Evolutionary conservation across 30 jellyfish, hydroid and myxozoan species (phyloP), one percentile per base, ranked within the genome.

Genomic region (Turritopsis rubra): DNA sequence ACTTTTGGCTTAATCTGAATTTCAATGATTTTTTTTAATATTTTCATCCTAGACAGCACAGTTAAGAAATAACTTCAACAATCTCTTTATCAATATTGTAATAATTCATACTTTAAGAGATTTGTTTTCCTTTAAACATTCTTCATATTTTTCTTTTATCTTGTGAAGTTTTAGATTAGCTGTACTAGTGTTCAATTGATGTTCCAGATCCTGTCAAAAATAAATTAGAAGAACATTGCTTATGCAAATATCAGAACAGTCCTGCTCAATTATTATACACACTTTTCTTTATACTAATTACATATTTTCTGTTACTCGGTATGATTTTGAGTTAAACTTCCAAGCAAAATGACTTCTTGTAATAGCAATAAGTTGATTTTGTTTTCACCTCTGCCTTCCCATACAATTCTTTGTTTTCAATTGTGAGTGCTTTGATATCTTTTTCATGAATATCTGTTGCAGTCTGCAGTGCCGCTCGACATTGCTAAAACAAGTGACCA

Each of bases 371-470:
- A 41, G 60, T 41, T 41, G 9, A 41, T 41, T 16, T 75, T 20
- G 17, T 79, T 8, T 41, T 23, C 18, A 54, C 78, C 71, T 79
- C 52, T 16, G 83, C 31, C 16, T 75, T 73, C 52, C 77, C 79
- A 19, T 80, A 75, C 75, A 88, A 70, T 19, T 53, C 85, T 7
- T 79, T 79, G 17, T 80, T 53, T 31, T 88, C 89, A n/a, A 26
- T 25, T 54, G 54, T 91, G 83, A 88, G 66, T 31, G 89, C 87
- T 86, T 81, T 19, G 1, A 29, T 66, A 79, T 85, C 95, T 81
- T 85, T 85, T 74, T 90, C 95, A 21, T 90, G 95, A 1, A 83
- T 92, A 73, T 82, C 95, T 7, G 90, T 84, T 21, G 91, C 87
- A 16, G 72, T 54, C 79, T 90, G 89, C 54, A 90, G 75, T n/a